Evolutionary conservation across 2,113 vertebrate species (phyloP).

Genomic region (Hyperopisus bebe): DNA sequence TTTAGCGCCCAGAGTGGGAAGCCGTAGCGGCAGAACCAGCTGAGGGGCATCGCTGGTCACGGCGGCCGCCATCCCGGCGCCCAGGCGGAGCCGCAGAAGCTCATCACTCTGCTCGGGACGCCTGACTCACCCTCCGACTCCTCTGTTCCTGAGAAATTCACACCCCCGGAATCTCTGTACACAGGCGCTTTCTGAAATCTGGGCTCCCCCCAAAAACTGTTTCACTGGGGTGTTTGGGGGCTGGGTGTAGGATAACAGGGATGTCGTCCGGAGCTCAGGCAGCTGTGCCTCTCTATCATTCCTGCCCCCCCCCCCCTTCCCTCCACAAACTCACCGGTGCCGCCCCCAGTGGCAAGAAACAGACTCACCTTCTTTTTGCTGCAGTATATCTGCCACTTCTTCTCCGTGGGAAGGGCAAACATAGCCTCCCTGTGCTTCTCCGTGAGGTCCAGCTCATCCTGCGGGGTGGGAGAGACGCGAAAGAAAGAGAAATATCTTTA

Average conservation of each 20-base stretch:
- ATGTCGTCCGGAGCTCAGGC: not conserved
- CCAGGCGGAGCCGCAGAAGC: not conserved
- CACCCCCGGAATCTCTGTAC: not conserved
- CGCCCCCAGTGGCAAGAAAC: not conserved
- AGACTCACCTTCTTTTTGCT: slow-evolving; percentile 75
- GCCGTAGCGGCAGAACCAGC: not conserved
- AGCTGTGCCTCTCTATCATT: not conserved
- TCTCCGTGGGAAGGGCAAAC: slow-evolving; percentile 74
- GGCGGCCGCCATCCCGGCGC: not conserved
- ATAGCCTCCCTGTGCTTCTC: slow-evolving; percentile 80
- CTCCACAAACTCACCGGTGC: not conserved
- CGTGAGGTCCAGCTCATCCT: slow-evolving; percentile 79
- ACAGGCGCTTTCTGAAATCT: not conserved
- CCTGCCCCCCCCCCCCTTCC: not conserved
- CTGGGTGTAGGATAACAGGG: not conserved
- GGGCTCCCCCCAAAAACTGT: not conserved
- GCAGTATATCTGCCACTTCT: slow-evolving; percentile 83
- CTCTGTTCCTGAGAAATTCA: not conserved
- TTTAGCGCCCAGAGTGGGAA: not conserved
- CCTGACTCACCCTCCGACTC: not conserved
- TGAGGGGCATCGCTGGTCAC: not conserved
- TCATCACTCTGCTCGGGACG: not conserved
- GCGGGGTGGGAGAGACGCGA: not conserved
- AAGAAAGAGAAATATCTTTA: not conserved
- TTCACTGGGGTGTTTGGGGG: not conserved